Base-by-base conservation (phyloP, 2,797 vertebrate genomes). In the Tenualosa thibaudeaui region DNA sequence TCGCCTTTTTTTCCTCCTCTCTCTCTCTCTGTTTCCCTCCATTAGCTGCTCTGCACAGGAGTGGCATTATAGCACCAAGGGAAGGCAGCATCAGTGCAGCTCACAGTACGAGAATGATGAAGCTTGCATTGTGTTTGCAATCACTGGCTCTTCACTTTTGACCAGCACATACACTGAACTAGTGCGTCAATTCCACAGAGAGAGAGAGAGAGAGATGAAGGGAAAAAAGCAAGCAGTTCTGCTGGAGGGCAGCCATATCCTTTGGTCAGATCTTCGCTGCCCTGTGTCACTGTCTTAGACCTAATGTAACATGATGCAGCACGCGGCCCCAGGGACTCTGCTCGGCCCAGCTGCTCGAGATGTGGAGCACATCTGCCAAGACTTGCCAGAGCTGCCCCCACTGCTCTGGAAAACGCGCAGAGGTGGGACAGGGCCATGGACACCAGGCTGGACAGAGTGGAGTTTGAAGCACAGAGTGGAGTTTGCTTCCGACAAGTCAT, bases 301-400 rank as follows among this genome's bases (percentile, higher is more conserved):
- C 71, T 78, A 78, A 78, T 78, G 71, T 78, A 46, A 78, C 71
- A 43, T 78, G 71, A 78, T 78, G 71, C 71, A 78, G 58, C 58
- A n/a, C 2, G 58, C 22, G n/a, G 58, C 71, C 71, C 26, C 71
- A 8, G 71, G 71, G 71, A 2, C 37, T 43, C n/a, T 8, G 37
- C 15, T 43, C 26, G 17, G 37, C 15, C 40, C 71, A 78, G 37
- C 71, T 46, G 71, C 19, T 3, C 43, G 37, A 46, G 40, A 43
- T 8, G 6, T 7, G 71, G 40, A 78, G 8, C 71, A 46, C 71
- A 78, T 78, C 71, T 78, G 71, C 17, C 54, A 17, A 37, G 71
- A 19, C 12, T 46, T 6, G 71, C 71, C 15, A 78, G 71, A 17
- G 40, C 40, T 43, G 37, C 40, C 40, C 58, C 71, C 71, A 2